Conservation (phyloP, 2,113 vertebrate genomes). For the Chlorocebus sabaeus region DNA sequence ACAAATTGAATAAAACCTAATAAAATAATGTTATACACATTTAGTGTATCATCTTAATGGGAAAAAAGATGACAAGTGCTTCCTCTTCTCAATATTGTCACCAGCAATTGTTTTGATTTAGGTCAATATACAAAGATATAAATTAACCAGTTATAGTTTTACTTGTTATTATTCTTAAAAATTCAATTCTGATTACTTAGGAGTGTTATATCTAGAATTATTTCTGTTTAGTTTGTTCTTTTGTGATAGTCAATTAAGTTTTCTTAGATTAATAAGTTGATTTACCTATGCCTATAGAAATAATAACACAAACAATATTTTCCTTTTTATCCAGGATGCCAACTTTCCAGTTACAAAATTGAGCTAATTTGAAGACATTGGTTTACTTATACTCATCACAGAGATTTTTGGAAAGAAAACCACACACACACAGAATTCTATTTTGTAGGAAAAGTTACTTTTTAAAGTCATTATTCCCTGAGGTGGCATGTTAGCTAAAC, state of each 20-base stretch:
- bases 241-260: not conserved
- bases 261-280: not conserved
- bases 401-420: not conserved
- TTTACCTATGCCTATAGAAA: not conserved
- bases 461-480: not conserved
- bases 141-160: not conserved
- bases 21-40: not conserved
- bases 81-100: not conserved
- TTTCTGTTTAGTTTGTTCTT: not conserved
- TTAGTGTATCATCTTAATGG: not conserved
- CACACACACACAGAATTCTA: not conserved
- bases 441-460: not conserved
- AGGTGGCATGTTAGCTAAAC: not conserved
- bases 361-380: not conserved
- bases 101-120: not conserved
- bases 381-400: not conserved
- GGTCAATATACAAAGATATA: not conserved
- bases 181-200: not conserved
- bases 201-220: not conserved
- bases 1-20: not conserved
- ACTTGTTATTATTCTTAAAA: not conserved
- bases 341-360: not conserved
- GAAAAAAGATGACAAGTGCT: not conserved
- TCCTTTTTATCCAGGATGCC: not conserved
- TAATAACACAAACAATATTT: not conserved